Base-by-base conservation (phyloP, 2,888 invertebrate species). In the Anarsia innoxiella region DNA sequence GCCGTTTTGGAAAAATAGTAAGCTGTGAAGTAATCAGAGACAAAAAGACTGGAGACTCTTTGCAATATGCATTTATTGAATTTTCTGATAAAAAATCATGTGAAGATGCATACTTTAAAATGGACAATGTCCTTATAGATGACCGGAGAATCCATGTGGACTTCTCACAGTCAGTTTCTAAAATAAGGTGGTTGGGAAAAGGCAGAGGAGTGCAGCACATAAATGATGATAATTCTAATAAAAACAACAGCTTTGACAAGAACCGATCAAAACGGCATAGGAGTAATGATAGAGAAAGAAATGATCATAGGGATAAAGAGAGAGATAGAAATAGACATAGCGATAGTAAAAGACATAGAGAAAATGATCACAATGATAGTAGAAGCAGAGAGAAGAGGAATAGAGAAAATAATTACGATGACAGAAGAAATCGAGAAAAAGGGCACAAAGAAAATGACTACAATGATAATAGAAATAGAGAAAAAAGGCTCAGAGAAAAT, bases 91-190 rank as follows among this genome's bases (percentile, higher is more conserved):
- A 91, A 47, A 94, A 94, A 59, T 88, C 95, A 0, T 99, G 99
- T 78, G 99, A 99, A 80, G 94, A 94, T 54, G 99, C 99, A 1
- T 99, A 95, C 75, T 97, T 99, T 62, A 99, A 99, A 86, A 99
- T 99, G 99, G 99, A 99, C 69, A 99, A 99, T 85, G 99, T 99
- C 0, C 84, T 99, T 3, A 99, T 99, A 56, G 99, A 99, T 78
- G 99, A 99, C 67, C 87, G 99, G 14, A 88, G 99, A 46, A 99
- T 99, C 59, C 99, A 99, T 80, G 99, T 99, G 0, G 99, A 99
- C 77, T 99, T 99, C 83, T 98, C 97, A 46, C 99, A 99, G 71
- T 98, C 98, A 32, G 99, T 99, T 0, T 92, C 99, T 1, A 98
- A 97, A 77, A 89, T 95, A 53, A 91, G 91, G 56, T 97, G 95